phyloP scores from a whole-genome alignment of 2,888 invertebrate genomes.

The Syritta pipiens region DNA sequence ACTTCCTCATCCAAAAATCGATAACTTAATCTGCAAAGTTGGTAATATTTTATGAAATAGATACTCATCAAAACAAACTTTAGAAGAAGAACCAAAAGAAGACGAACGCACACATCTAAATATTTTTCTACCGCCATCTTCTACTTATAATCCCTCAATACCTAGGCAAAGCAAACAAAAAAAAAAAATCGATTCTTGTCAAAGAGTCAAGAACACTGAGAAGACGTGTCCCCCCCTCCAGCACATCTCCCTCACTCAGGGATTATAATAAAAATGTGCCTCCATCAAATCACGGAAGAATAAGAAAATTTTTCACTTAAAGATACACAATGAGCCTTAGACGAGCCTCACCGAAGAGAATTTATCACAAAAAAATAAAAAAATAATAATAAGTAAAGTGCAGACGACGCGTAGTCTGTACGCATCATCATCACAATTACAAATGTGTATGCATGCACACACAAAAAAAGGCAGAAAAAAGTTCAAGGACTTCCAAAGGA shows the following conservation, averaged over 20 bases:
- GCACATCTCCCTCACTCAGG: not conserved
- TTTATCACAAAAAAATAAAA: constrained; percentile 25
- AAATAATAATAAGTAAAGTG: constrained; percentile 5
- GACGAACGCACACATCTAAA: constrained; percentile 21
- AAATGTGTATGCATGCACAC: not conserved
- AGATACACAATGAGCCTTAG: constrained; percentile 15
- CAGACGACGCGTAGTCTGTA: constrained; percentile 54
- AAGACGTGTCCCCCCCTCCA: not conserved
- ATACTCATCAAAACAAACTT: constrained; percentile 57
- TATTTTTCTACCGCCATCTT: constrained; percentile 20
- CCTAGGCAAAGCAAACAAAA: constrained; percentile 11
- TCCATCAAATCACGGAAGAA: too few relatives aligned
- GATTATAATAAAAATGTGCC: constrained; percentile 8
- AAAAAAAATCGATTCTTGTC: constrained; percentile 56
- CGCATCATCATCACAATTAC: constrained; percentile 9
- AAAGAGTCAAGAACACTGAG: constrained; percentile 63
- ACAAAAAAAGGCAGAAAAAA: constrained; percentile 39
- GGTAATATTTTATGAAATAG: constrained; percentile 51
- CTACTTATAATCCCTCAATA: constrained; percentile 45
- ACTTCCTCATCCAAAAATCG: too few relatives aligned
- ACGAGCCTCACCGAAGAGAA: too few relatives aligned
- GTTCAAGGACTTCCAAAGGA: constrained; percentile 63
- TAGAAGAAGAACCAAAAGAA: constrained; percentile 30
- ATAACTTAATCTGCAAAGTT: constrained; percentile 38
- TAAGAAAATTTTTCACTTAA: not conserved